These are phyloP conservation scores for Drosophila ezoana DNA, from an alignment of 2,888 invertebrate genomes.

Conservation along the genomic window DNA sequence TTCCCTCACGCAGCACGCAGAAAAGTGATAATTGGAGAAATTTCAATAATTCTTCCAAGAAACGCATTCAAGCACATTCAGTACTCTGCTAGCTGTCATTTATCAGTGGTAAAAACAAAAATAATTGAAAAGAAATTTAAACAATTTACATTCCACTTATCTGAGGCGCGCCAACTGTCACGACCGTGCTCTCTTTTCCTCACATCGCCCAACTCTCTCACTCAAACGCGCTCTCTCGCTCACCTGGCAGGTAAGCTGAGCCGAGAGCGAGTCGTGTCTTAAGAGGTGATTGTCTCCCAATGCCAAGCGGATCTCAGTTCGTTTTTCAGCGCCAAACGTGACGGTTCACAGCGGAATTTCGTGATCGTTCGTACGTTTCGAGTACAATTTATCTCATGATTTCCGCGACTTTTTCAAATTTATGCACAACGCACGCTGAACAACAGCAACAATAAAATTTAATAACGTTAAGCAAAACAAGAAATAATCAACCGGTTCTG, in stretches of 20 bases:
- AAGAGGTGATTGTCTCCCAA: constrained; percentile 40
- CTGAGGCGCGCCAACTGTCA: constrained; percentile 56
- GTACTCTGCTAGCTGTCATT: constrained; percentile 44
- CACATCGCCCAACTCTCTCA: constrained; percentile 3
- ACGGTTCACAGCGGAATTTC: constrained; percentile 49
- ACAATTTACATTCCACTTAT: constrained; percentile 72
- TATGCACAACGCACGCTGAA: constrained; percentile 50
- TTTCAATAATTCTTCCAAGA: constrained; percentile 48
- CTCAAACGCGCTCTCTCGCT: constrained; percentile 3
- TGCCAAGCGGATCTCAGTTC: constrained; percentile 65
- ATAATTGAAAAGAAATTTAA: constrained; percentile 75
- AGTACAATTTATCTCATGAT: constrained; percentile 20
- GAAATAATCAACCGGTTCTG: constrained; percentile 63
- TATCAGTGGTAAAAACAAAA: constrained; percentile 50
- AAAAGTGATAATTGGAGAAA: constrained; percentile 52
- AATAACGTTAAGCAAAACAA: constrained; percentile 49
- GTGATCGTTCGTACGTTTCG: constrained; percentile 4
- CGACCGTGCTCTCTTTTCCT: constrained; percentile 50
- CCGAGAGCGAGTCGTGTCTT: constrained; percentile 23
- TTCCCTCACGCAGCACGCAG: neutral
- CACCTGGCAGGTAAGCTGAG: constrained; percentile 13
- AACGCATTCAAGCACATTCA: constrained; percentile 35
- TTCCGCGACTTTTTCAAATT: constrained; percentile 55
- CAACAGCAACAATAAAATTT: constrained; percentile 43
- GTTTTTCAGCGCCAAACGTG: constrained; percentile 46